Evolutionary conservation across 2,797 vertebrate genomes (phyloP).

Genomic region (Phalanger gymnotis): DNA sequence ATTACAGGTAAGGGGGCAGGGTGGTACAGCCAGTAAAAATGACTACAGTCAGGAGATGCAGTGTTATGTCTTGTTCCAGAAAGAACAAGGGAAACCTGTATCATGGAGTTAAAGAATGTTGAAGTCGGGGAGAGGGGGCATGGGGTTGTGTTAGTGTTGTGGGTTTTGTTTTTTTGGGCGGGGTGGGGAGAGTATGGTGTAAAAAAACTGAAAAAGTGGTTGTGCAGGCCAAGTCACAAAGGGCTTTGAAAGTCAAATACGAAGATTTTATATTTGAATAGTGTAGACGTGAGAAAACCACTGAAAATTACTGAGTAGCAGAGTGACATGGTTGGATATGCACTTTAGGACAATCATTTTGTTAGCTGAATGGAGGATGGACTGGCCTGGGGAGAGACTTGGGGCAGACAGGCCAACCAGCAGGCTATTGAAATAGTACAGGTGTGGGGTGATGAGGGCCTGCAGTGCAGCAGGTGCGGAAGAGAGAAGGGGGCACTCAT

Average conservation of each 20-base stretch:
- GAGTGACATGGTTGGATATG: not conserved
- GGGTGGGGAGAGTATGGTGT: not conserved
- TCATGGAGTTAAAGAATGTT: not conserved
- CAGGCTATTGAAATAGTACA: not conserved
- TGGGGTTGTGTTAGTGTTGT: too few relatives aligned
- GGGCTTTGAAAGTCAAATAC: not conserved
- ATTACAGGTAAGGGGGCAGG: not conserved
- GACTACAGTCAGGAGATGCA: not conserved
- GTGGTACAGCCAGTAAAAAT: not conserved
- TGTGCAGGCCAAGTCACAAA: not conserved
- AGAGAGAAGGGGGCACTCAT: not conserved
- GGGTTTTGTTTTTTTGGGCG: too few relatives aligned
- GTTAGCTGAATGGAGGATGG: not conserved
- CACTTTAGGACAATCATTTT: not conserved
- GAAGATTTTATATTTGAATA: not conserved
- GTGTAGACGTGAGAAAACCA: not conserved
- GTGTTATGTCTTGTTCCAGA: not conserved
- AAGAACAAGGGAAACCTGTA: not conserved
- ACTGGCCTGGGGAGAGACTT: not conserved
- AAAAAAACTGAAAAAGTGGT: not conserved
- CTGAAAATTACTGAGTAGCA: not conserved
- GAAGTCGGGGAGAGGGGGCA: too few relatives aligned
- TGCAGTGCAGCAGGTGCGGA: not conserved
- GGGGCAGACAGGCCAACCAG: not conserved
- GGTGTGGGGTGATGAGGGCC: not conserved